A percentile compares a stretch with the other conserved stretches of the same genome.
Evolutionary conservation across 1,140 invertebrate genomes (phyloP).

Genomic region (Eumeta japonica): DNA sequence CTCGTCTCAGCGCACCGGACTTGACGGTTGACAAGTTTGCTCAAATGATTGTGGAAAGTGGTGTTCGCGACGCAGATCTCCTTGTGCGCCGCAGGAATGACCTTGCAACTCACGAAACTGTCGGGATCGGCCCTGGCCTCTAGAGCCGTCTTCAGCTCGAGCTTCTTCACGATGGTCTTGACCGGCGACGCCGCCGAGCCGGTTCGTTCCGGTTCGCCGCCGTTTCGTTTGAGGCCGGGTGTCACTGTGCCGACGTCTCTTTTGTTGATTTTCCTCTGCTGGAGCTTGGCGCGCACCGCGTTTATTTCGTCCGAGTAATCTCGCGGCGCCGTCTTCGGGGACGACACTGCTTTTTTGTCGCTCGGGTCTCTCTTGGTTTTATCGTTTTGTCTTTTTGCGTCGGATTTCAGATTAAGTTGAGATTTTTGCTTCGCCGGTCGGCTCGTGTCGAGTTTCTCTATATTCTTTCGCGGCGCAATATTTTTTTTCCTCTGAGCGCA

Average conservation of each 20-base stretch:
- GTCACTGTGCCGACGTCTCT: constrained; percentile 25
- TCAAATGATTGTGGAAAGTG: constrained; percentile 50
- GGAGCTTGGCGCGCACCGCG: constrained; percentile 47
- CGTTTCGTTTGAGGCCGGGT: constrained; percentile 32
- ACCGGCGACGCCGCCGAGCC: constrained; percentile 46
- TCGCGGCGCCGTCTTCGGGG: constrained; percentile 33
- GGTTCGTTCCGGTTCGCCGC: constrained; percentile 32
- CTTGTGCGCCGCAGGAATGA: constrained; percentile 48
- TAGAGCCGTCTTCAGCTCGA: constrained; percentile 46
- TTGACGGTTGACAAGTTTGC: constrained; percentile 49
- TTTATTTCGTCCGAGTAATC: constrained; percentile 54
- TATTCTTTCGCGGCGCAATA: constrained; percentile 29
- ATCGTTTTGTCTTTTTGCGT: constrained; percentile 35
- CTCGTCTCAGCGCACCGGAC: constrained; percentile 43
- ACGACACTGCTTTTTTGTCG: constrained; percentile 36
- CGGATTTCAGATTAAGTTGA: constrained; percentile 38
- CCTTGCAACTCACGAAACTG: constrained; percentile 46
- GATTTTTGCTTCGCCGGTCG: constrained; percentile 47
- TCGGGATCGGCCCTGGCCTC: constrained; percentile 39
- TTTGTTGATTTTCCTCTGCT: constrained; percentile 48
- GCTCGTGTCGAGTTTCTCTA: constrained; percentile 32
- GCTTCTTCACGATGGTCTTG: constrained; percentile 51
- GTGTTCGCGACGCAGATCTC: constrained; percentile 46
- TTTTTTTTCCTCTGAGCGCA: constrained; percentile 54
- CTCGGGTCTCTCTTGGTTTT: constrained; percentile 39